A percentile compares a stretch with the other conserved stretches of the same genome.
phyloP scores from a whole-genome alignment of 2,797 vertebrate species.

The Periparus ater region DNA sequence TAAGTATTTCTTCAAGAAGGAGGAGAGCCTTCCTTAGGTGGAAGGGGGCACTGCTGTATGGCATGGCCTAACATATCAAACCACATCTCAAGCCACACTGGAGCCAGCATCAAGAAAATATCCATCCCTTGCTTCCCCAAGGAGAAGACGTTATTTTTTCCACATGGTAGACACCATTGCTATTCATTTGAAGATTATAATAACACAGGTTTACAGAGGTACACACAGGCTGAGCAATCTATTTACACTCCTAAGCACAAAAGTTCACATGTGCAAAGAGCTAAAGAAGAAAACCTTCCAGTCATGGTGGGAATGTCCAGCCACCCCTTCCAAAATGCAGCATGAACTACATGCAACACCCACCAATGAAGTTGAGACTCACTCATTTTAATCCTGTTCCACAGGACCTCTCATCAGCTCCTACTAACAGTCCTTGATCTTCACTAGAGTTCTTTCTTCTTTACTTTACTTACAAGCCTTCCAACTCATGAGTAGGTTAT shows the following conservation, averaged over 20 bases:
- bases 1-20: neutral
- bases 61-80: neutral
- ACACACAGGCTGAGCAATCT: neutral
- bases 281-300: neutral
- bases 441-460: neutral
- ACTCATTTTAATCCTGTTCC: neutral
- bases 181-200: neutral
- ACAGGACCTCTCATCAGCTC: neutral
- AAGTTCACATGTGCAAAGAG: neutral
- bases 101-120: neutral
- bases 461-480: neutral
- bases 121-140: neutral
- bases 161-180: fast-evolving
- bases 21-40: neutral
- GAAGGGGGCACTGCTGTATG: neutral
- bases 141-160: neutral
- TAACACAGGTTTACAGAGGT: neutral
- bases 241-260: neutral
- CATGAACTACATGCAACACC: neutral
- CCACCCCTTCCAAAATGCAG: neutral
- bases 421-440: neutral
- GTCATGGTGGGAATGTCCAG: neutral
- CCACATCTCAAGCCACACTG: neutral
- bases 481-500: neutral
- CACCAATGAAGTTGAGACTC: neutral